Base-by-base conservation (phyloP, 2,113 vertebrate species). In the Rhea pennata region DNA sequence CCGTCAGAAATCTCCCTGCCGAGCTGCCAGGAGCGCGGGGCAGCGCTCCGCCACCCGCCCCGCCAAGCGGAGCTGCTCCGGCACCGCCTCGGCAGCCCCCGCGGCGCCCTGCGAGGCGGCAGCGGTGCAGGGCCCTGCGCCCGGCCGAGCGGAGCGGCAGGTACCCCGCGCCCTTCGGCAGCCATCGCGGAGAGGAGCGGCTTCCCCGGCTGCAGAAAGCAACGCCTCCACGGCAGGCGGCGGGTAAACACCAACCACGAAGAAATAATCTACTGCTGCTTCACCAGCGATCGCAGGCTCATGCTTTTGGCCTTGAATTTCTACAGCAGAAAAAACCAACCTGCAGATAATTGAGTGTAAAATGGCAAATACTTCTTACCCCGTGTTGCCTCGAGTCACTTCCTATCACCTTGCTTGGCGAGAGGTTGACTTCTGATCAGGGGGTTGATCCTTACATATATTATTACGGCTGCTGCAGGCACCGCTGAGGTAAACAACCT, bases 401-500 rank as follows among this genome's bases (percentile, higher is more conserved):
- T 46, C 33, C 51, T 40, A 19, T 20, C 1, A 0, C 66, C 33
- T 67, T 15, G 6, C 72, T 48, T 10, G 44, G 44, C 0, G 1
- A 56, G 56, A 59, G 42, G 23, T 15, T 26, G 53, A 42, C 40
- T 54, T 29, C 66, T 48, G 46, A 33, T 8, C 6, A 12, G 2
- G 15, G 2, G 5, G 33, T 58, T 58, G 80, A 20, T 88, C 48
- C 54, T 15, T 51, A 73, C 59, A 21, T 3, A 5, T 6, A 5
- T 27, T 9, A 7, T 33, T 50, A 56, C n/a, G 1, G 2, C 50
- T n/a, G 36, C 66, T 5, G 8, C 2, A 5, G 3, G 15, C 24
- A 0, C 14, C 33, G 27, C 33, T 29, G 23, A 6, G 2, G 27
- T 2, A 8, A 61, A n/a, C 0, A 5, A 27, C 23, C 73, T 59